A percentile compares a stretch with the other conserved stretches of the same genome.
Evolutionary conservation across 2,797 vertebrate genomes (phyloP).

Genomic region (Falco biarmicus): DNA sequence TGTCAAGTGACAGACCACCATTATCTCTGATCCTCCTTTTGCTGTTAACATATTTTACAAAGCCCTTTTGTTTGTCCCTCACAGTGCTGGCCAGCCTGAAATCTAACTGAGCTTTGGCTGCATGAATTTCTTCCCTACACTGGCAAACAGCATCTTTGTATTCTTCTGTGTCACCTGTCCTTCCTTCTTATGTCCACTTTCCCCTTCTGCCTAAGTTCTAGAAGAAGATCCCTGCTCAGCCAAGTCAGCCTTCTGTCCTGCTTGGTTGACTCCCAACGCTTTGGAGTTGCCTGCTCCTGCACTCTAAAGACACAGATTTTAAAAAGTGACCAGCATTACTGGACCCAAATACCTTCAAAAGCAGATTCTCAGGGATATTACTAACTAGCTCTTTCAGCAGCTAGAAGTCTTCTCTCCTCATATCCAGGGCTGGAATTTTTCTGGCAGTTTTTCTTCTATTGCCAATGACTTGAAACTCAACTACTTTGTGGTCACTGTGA

Average conservation of each 20-base stretch:
- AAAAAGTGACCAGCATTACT: neutral
- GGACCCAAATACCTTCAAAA: neutral
- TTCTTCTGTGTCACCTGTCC: neutral
- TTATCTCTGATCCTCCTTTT: neutral
- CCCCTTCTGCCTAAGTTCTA: neutral
- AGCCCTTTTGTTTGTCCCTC: neutral
- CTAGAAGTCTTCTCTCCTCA: neutral
- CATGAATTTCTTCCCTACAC: neutral
- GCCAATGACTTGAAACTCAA: neutral
- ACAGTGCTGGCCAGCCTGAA: neutral
- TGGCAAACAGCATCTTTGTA: neutral
- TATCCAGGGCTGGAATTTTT: neutral
- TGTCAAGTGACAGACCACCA: neutral
- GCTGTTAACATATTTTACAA: neutral
- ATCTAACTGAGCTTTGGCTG: neutral
- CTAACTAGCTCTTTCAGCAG: neutral
- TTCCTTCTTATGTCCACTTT: neutral
- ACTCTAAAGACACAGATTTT: neutral
- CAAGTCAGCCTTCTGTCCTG: accelerated
- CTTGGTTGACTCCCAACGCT: neutral
- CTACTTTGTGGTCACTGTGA: neutral
- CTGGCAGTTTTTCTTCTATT: neutral
- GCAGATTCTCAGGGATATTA: neutral
- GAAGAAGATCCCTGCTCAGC: neutral
- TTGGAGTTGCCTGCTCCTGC: neutral